Evolutionary conservation across 35 echinoderm and acorn worm species (phyloP), one percentile per base, ranked within the genome.

Genomic region (Patiria miniata): DNA sequence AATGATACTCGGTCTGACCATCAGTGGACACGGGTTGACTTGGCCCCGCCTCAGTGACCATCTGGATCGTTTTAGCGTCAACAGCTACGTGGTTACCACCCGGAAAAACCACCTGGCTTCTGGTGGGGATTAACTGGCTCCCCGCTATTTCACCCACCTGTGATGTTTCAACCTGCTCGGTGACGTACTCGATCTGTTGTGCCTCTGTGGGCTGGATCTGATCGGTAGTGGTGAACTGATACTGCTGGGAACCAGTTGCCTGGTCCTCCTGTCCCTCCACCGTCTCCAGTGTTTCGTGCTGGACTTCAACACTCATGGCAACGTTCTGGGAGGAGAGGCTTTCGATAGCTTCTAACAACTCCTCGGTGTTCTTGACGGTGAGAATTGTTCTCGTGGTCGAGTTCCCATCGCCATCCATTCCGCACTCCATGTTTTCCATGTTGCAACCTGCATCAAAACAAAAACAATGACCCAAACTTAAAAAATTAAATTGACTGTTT

Each of bases 181-280:
- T 73, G 65, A 73, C 65, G 26, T 73, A 73, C 65, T 73, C 65
- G 29, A 73, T 73, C 26, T 73, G 65, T 36, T 73, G 65, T 30
- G 65, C 14, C 14, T 73, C 65, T 5, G 26, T 73, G 26, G 65
- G 65, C 65, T 73, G 26, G 12, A 73, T 34, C 15, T 36, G 65
- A 10, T 73, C 65, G 14, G 65, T 30, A 0, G 65, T 73, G 29
- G 65, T 73, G 8, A 73, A 73, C 29, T 36, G 65, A 73, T 32
- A 73, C 65, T 73, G 65, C 65, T 73, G 65, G 65, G 23, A 10
- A 73, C 65, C 65, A 30, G 65, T 73, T 73, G 65, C 65, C 65
- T 73, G 65, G 65, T 73, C 26, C 21, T 73, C 65, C 34, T 73
- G 57, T 26, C 19, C 57, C 57, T 60, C 57, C 57, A 60, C 34